Evolutionary conservation across 2,888 invertebrate genomes (phyloP).

Genomic region (Coremacera marginata): DNA sequence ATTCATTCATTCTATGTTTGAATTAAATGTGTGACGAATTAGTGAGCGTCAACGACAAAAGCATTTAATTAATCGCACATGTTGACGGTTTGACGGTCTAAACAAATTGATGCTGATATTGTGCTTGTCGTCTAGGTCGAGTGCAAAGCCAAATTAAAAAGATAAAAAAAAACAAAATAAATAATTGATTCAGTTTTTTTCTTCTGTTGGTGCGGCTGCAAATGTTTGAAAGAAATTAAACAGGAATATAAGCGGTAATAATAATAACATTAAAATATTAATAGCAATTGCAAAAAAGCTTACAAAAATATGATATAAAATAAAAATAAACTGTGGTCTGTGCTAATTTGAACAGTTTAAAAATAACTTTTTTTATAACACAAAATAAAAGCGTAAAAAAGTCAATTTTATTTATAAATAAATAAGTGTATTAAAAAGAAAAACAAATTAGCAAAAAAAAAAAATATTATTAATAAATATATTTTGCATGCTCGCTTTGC

Average conservation of each 20-base stretch:
- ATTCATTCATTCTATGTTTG: not conserved
- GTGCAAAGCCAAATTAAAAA: not conserved
- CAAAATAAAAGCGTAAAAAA: not conserved
- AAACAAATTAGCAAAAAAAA: not conserved
- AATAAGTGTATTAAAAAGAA: not conserved
- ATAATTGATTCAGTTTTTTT: not conserved
- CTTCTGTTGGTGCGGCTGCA: not conserved
- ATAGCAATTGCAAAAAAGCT: no score
- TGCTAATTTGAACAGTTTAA: no score
- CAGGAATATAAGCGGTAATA: no score
- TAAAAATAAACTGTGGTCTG: no score
- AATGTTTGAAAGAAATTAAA: not conserved
- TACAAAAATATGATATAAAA: no score
- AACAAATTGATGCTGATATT: not conserved
- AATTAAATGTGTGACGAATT: slow-evolving; percentile 13
- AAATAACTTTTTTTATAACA: not conserved
- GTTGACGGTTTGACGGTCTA: slow-evolving; percentile 5
- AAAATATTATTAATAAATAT: not conserved
- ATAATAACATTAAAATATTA: no score
- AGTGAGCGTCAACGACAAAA: slow-evolving; percentile 13
- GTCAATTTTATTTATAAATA: not conserved
- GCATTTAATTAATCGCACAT: slow-evolving; percentile 31
- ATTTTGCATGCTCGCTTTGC: not conserved
- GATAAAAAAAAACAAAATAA: not conserved
- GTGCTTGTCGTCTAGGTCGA: not conserved